A percentile compares a stretch with the other conserved stretches of the same genome.
Conservation (phyloP, 2,113 vertebrate species). For the Oncorhynchus masou region DNA sequence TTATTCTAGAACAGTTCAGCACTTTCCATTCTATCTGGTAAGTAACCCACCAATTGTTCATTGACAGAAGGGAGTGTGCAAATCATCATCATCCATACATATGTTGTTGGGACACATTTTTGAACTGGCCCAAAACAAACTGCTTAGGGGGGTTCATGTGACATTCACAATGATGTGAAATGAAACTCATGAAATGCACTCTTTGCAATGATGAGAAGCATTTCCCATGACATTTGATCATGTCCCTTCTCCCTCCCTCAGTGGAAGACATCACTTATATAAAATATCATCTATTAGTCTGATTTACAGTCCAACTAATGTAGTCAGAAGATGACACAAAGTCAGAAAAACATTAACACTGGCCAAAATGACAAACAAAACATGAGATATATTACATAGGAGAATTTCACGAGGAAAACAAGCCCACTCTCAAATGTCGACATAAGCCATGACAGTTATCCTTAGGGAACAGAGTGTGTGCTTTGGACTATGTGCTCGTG, state of each 20-base stretch:
- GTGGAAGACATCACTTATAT: not conserved
- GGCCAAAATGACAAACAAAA: conserved; percentile 12
- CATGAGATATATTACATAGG: not conserved
- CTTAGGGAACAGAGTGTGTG: conserved; percentile 18
- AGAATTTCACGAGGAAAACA: conserved; percentile 12
- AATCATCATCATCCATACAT: not conserved
- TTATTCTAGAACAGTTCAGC: conserved; percentile 10
- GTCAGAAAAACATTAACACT: conserved; percentile 25
- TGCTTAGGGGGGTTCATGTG: not conserved
- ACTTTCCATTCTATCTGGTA: conserved; percentile 5
- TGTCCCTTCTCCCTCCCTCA: not conserved
- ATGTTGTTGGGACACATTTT: not conserved
- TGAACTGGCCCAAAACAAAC: conserved; percentile 24
- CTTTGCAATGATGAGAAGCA: not conserved
- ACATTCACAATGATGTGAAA: not conserved
- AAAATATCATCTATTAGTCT: not conserved
- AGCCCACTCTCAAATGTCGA: not conserved
- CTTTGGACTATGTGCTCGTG: not conserved
- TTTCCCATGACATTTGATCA: not conserved
- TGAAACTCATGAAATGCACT: not conserved
- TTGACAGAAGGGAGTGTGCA: not conserved
- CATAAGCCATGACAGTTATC: conserved; percentile 14
- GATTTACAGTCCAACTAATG: conserved; percentile 15
- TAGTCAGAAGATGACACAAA: conserved; percentile 16
- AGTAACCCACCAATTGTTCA: conserved; percentile 5